Evolutionary conservation across 2,113 vertebrate genomes (phyloP).

Genomic region (Python bivittatus): DNA sequence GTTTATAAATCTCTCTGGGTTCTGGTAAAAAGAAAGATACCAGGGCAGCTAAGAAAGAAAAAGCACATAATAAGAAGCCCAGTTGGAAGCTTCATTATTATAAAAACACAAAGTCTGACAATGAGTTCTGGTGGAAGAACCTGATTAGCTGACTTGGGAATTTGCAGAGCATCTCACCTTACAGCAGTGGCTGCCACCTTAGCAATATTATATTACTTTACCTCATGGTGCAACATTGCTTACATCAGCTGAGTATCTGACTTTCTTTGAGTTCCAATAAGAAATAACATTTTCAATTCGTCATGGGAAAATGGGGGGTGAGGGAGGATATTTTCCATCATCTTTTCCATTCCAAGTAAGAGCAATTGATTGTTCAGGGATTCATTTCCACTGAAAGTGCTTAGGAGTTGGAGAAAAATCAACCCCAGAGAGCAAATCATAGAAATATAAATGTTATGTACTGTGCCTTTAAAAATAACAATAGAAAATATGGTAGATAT

Average conservation of each 20-base stretch:
- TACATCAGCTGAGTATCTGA: background rate
- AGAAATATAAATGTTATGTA: background rate
- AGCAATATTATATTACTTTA: conserved; percentile 11
- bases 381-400: background rate
- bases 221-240: background rate
- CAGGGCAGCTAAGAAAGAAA: conserved; percentile 5
- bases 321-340: background rate
- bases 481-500: background rate
- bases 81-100: background rate
- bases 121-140: background rate
- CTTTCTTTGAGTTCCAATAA: background rate
- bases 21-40: conserved; percentile 24
- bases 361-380: background rate
- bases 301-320: background rate
- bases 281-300: background rate
- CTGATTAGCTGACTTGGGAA: background rate
- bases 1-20: background rate
- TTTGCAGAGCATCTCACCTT: background rate
- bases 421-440: background rate
- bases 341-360: background rate
- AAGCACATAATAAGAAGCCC: conserved; percentile 4
- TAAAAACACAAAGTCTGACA: background rate
- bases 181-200: background rate
- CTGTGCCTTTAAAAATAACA: background rate
- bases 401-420: background rate